Percentiles rank a stretch among this genome's conserved stretches.
Evolutionary conservation across 1,140 invertebrate genomes (phyloP).

Genomic region (Dendrolimus punctatus): DNA sequence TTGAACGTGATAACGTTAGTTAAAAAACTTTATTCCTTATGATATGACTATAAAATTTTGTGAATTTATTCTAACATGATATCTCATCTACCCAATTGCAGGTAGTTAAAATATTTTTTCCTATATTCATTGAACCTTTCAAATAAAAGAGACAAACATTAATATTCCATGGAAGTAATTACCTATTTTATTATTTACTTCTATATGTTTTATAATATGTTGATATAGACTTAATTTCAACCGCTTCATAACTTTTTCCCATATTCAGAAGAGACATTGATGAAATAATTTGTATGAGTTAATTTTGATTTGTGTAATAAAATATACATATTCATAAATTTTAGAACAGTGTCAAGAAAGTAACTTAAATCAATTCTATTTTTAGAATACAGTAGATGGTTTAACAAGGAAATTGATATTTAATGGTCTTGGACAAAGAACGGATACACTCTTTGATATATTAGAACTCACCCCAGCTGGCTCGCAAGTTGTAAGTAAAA

Average conservation of each 20-base stretch:
- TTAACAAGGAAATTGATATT: constrained; percentile 88
- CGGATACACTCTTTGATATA: constrained; percentile 85
- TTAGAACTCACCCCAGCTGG: constrained; percentile 81
- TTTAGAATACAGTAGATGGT: constrained; percentile 74
- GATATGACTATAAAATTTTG: background rate
- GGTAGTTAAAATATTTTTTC: too few species aligned
- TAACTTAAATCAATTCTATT: constrained; percentile 12
- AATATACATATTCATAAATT: too few species aligned
- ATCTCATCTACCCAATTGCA: too few species aligned
- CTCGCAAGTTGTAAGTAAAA: constrained; percentile 66
- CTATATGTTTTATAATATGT: background rate
- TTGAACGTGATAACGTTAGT: background rate
- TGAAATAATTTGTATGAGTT: too few species aligned
- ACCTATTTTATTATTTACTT: too few species aligned
- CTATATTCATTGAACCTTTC: too few species aligned
- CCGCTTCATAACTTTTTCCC: background rate
- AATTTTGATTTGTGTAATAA: too few species aligned
- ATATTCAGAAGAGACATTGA: too few species aligned
- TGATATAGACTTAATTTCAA: background rate
- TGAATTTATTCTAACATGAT: background rate
- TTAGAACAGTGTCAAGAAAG: too few species aligned
- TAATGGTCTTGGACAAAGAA: constrained; percentile 86
- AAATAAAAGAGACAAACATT: too few species aligned
- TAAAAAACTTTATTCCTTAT: background rate
- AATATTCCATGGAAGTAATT: too few species aligned